A percentile compares a stretch with the other conserved stretches of the same genome.
These are phyloP conservation scores for Condylostylus longicornis DNA, from an alignment of 1,140 invertebrate species.

Conservation along the genomic window DNA sequence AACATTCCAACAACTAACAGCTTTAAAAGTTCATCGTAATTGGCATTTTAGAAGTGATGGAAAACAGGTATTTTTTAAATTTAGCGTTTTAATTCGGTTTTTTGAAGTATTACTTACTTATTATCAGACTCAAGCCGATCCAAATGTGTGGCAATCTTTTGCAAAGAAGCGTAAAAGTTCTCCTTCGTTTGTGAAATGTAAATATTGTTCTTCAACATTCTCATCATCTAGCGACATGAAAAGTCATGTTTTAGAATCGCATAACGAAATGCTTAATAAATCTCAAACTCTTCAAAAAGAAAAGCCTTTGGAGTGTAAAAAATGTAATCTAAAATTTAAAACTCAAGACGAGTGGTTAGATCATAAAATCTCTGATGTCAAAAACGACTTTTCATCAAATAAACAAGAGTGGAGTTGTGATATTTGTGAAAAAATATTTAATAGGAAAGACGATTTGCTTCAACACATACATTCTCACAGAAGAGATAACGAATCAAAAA, in stretches of 20 bases:
- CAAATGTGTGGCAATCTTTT: background rate
- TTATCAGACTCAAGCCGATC: background rate
- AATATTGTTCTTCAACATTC: slow-evolving; percentile 30
- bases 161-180: slow-evolving; percentile 25
- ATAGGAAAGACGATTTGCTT: slow-evolving; percentile 29
- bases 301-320: slow-evolving; percentile 17
- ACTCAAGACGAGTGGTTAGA: slow-evolving; percentile 28
- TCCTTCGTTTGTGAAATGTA: slow-evolving; percentile 25
- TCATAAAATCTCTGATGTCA: slow-evolving; percentile 26
- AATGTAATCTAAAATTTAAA: slow-evolving; percentile 20
- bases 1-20: slow-evolving; percentile 30
- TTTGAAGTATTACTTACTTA: background rate
- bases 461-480: slow-evolving; percentile 19
- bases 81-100: slow-evolving; percentile 28
- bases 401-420: slow-evolving; percentile 32
- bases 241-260: slow-evolving; percentile 29
- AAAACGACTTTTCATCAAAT: slow-evolving; percentile 23
- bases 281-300: slow-evolving; percentile 22
- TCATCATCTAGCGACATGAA: slow-evolving; percentile 30
- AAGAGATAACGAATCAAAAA: slow-evolving; percentile 1
- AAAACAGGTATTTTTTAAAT: slow-evolving; percentile 33
- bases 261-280: slow-evolving; percentile 26
- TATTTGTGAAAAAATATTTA: slow-evolving; percentile 27
- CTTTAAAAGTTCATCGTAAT: slow-evolving; percentile 32
- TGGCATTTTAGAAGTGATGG: slow-evolving; percentile 34